A percentile compares a stretch with the other conserved stretches of the same genome.
phyloP scores from a whole-genome alignment of 53 echinoderm and acorn worm genomes.

The Hippasteria phrygiana region DNA sequence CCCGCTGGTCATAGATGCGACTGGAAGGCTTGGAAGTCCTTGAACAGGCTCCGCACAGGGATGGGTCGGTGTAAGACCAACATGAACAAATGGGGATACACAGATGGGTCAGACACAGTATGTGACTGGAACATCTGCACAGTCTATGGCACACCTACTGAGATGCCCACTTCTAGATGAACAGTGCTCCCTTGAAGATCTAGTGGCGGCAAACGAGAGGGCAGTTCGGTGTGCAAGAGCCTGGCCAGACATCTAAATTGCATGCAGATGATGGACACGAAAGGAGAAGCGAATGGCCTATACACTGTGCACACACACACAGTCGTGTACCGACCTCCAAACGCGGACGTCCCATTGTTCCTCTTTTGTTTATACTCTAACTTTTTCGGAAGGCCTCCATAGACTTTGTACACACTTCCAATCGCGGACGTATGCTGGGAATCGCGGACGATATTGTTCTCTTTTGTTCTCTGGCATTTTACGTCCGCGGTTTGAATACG shows the following conservation, averaged over 20 bases:
- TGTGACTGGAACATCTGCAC: constrained; percentile 26
- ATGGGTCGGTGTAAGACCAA: constrained; percentile 44
- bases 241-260: constrained; percentile 19
- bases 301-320: no score
- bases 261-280: background rate
- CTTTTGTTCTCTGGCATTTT: no score
- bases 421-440: no score
- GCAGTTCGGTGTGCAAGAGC: constrained; percentile 4
- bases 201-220: background rate
- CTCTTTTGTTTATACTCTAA: no score
- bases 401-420: no score
- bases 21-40: constrained; percentile 51
- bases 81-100: constrained; percentile 56
- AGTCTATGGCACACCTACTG: constrained; percentile 47
- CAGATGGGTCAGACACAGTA: constrained; percentile 18
- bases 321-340: no score
- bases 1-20: constrained; percentile 39
- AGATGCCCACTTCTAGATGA: constrained; percentile 27
- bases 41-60: constrained; percentile 51
- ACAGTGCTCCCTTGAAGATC: constrained; percentile 15
- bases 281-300: no score
- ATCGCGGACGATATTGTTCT: no score
- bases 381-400: no score
- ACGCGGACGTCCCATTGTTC: no score
- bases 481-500: no score